Percentiles rank a stretch among this genome's conserved stretches.
These are phyloP conservation scores for Atractosteus spatula DNA, from an alignment of 2,113 vertebrate species.

Conservation along the genomic window DNA sequence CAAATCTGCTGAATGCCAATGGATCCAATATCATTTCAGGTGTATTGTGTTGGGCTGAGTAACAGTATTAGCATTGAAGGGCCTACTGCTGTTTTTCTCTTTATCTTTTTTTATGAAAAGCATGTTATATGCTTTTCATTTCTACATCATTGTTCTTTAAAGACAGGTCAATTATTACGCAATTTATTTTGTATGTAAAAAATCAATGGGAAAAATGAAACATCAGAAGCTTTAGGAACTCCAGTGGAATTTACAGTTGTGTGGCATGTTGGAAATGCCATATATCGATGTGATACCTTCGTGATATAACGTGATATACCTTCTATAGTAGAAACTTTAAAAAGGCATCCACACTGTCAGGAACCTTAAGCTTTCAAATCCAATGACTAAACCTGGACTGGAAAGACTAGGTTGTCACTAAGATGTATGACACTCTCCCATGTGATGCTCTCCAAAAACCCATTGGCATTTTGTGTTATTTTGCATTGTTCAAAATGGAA, in stretches of 20 bases:
- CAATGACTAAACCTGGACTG: no score
- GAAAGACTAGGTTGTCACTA: no score
- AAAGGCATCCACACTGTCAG: no score
- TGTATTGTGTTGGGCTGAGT: background rate
- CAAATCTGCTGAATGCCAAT: slow-evolving; percentile 10
- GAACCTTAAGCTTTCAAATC: no score
- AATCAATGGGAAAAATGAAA: background rate
- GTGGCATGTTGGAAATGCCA: background rate
- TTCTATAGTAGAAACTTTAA: no score
- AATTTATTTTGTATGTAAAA: background rate
- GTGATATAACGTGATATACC: no score
- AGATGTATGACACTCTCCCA: no score
- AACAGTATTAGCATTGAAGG: background rate
- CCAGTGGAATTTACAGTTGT: background rate
- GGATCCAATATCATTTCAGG: background rate
- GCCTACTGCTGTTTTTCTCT: background rate
- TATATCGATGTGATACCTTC: no score
- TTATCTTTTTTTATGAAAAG: background rate
- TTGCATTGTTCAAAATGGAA: no score
- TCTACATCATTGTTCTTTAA: no score
- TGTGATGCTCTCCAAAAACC: no score
- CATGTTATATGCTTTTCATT: background rate
- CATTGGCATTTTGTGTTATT: no score
- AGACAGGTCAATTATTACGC: background rate
- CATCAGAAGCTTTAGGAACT: background rate